Evolutionary conservation across 1,140 invertebrate genomes (phyloP).

Genomic region (Brachionus plicatilis): DNA sequence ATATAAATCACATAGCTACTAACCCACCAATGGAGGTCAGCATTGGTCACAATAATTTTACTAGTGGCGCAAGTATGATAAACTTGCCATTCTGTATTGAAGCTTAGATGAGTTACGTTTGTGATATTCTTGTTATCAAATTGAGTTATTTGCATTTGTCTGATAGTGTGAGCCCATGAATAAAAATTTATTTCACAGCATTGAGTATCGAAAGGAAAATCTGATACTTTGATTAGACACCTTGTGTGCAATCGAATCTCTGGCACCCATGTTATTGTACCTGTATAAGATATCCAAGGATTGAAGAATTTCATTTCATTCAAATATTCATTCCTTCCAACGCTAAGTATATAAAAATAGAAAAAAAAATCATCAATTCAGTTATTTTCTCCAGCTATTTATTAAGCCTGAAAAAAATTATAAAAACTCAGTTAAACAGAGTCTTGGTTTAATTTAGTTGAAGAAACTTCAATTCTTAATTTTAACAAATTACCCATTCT

Average conservation of each 20-base stretch:
- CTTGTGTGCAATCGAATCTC: constrained; percentile 26
- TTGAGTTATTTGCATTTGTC: constrained; percentile 39
- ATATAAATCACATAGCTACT: constrained; percentile 29
- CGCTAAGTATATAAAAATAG: background rate
- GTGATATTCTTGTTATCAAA: constrained; percentile 24
- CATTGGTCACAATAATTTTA: constrained; percentile 35
- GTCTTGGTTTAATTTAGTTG: background rate
- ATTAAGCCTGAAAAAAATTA: too few species aligned
- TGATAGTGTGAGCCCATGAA: constrained; percentile 39
- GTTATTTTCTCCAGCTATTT: background rate
- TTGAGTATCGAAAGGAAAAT: constrained; percentile 40
- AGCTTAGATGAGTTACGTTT: constrained; percentile 34
- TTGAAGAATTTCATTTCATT: constrained; percentile 37
- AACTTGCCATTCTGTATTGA: constrained; percentile 39
- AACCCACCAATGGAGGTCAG: constrained; percentile 33
- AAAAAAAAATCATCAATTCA: background rate
- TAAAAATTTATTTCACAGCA: constrained; percentile 37
- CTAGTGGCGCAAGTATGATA: constrained; percentile 31
- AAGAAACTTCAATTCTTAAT: background rate
- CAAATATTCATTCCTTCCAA: constrained; percentile 29
- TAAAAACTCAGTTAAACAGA: background rate
- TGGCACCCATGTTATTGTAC: constrained; percentile 36
- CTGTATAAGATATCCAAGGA: constrained; percentile 38
- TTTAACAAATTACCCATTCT: constrained; percentile 21
- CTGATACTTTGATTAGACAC: constrained; percentile 32